A percentile compares a stretch with the other conserved stretches of the same genome.
Conservation (phyloP, 1,140 invertebrate species). For the Pomacea maculata region DNA sequence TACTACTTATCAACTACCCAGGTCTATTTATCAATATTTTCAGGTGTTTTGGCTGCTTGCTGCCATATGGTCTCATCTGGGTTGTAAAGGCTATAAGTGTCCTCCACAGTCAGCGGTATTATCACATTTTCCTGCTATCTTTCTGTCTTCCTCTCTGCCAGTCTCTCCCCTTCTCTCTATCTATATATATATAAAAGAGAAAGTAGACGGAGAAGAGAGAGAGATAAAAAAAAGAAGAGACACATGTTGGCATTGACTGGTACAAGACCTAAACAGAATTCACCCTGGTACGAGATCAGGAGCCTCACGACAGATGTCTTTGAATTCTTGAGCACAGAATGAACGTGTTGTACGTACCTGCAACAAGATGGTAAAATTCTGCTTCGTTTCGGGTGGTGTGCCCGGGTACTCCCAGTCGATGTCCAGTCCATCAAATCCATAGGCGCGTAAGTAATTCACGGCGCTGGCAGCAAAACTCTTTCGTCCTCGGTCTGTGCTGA, state of each 20-base stretch:
- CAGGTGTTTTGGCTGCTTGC: no score
- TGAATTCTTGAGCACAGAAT: no score
- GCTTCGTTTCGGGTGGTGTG: conserved; percentile 23
- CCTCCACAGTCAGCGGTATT: background rate
- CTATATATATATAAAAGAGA: background rate
- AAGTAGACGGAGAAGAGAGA: no score
- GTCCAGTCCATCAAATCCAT: conserved; percentile 43
- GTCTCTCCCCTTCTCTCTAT: background rate
- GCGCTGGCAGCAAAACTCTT: conserved; percentile 29
- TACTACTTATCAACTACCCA: background rate
- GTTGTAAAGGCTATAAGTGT: no score
- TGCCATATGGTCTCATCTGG: no score
- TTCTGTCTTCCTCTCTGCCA: conserved; percentile 3
- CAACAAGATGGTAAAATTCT: conserved; percentile 27
- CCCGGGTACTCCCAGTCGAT: conserved; percentile 47
- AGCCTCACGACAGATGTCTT: no score
- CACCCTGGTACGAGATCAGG: no score
- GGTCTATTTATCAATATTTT: no score
- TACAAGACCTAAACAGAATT: no score
- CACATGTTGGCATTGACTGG: no score
- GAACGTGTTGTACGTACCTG: conserved; percentile 18
- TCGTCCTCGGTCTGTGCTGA: background rate
- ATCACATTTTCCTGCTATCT: background rate
- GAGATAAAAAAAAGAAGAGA: no score
- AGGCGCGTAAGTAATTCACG: conserved; percentile 27